These are phyloP conservation scores for Tachina grossa DNA, from an alignment of 2,888 invertebrate genomes.

Conservation along the genomic window DNA sequence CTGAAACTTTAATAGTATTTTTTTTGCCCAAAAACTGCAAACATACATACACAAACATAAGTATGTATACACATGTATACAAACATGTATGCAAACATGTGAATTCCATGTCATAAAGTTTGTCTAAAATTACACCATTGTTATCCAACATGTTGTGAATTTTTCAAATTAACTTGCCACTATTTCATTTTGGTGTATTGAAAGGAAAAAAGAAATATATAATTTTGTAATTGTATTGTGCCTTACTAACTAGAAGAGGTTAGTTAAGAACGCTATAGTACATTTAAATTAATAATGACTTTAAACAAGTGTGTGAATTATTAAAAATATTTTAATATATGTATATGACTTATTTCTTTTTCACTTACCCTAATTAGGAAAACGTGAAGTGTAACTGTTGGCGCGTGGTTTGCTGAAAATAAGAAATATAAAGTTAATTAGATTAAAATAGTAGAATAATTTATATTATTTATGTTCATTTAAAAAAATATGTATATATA, in stretches of 20 bases:
- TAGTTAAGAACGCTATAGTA: conserved; percentile 12
- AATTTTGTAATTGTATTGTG: conserved; percentile 2
- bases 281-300: neutral
- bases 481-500: too few relatives aligned
- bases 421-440: neutral
- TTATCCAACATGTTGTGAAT: conserved; percentile 57
- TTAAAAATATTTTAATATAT: neutral
- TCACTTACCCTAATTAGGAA: neutral
- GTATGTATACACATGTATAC: neutral
- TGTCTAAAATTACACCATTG: conserved; percentile 50
- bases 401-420: neutral
- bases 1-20: conserved; percentile 51
- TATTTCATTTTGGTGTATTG: conserved; percentile 50
- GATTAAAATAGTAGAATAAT: neutral
- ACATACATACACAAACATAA: conserved; percentile 1
- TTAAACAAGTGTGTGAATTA: neutral
- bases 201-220: conserved; percentile 11
- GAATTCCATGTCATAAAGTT: conserved; percentile 32
- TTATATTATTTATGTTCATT: too few relatives aligned
- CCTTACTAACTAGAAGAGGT: conserved; percentile 17
- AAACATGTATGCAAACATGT: conserved; percentile 6
- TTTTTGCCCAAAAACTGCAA: conserved; percentile 14
- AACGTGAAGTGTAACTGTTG: too few relatives aligned
- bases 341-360: neutral
- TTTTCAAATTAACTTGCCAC: conserved; percentile 60